Evolutionary conservation across 2,888 invertebrate genomes (phyloP).

Genomic region (Orthosia gracilis): DNA sequence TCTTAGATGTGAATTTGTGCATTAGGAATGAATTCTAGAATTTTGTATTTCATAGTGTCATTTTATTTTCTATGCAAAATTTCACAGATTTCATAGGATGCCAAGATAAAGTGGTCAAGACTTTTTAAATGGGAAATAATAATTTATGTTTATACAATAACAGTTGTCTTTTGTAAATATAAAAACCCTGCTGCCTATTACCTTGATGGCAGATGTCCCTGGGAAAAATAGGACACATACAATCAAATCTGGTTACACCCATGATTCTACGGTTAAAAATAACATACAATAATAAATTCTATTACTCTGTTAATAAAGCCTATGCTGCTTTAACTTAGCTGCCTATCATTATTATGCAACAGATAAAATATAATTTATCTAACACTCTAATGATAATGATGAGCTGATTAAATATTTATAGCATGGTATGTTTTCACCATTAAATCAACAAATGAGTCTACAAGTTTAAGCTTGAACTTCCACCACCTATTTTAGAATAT

Average conservation of each 20-base stretch:
- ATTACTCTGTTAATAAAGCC: slow-evolving; percentile 39
- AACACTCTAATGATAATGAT: slow-evolving; percentile 53
- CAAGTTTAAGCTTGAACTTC: slow-evolving; percentile 77
- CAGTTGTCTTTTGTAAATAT: neutral
- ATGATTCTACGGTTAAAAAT: slow-evolving; percentile 29
- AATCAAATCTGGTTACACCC: slow-evolving; percentile 40
- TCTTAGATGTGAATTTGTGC: slow-evolving; percentile 2
- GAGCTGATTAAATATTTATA: slow-evolving; percentile 56
- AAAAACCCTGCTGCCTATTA: slow-evolving; percentile 16
- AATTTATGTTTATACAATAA: neutral
- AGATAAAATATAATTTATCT: slow-evolving; percentile 61
- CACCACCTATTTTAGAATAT: slow-evolving; percentile 87
- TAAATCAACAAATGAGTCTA: slow-evolving; percentile 45
- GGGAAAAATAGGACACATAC: slow-evolving; percentile 33
- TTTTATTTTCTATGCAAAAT: neutral
- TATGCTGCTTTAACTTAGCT: slow-evolving; percentile 55
- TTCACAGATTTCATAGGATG: slow-evolving; percentile 3
- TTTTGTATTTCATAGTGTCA: neutral
- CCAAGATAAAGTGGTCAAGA: neutral
- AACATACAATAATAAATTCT: slow-evolving; percentile 46
- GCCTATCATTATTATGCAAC: slow-evolving; percentile 55
- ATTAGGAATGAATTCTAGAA: neutral
- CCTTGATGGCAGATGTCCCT: slow-evolving; percentile 27
- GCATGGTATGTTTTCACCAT: slow-evolving; percentile 43
- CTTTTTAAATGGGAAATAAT: slow-evolving; percentile 8